Percentiles rank a stretch among this genome's conserved stretches.
These are phyloP conservation scores for Trichoplusia ni DNA, from an alignment of 1,140 invertebrate genomes.

Conservation along the genomic window DNA sequence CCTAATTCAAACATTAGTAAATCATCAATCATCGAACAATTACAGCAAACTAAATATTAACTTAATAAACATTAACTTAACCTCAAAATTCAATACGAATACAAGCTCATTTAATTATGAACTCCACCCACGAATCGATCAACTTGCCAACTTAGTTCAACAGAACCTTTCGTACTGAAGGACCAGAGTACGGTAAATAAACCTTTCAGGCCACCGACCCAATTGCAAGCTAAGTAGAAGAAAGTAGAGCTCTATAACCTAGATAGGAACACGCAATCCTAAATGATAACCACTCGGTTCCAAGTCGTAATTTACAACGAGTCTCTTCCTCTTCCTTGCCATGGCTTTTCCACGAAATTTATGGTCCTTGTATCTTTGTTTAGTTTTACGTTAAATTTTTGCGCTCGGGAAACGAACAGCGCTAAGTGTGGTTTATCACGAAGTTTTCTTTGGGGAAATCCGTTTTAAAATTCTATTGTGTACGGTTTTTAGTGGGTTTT, in stretches of 20 bases:
- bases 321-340: neutral
- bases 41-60: no score
- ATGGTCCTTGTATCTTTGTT: neutral
- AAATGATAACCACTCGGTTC: neutral
- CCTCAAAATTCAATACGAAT: no score
- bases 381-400: constrained; percentile 12
- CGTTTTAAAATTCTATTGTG: neutral
- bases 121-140: no score
- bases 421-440: neutral
- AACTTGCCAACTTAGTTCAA: no score
- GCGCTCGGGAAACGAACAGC: neutral
- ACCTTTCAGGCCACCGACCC: neutral
- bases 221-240: neutral
- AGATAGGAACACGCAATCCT: neutral
- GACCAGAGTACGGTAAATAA: no score
- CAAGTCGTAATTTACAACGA: neutral
- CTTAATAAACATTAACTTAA: no score
- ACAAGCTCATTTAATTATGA: no score
- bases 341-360: neutral
- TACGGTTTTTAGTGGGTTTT: neutral
- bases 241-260: neutral
- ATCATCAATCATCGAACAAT: no score
- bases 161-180: no score
- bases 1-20: no score
- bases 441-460: neutral